A percentile compares a stretch with the other conserved stretches of the same genome.
Evolutionary conservation across 2,888 invertebrate species (phyloP).

Genomic region (Cheilosia vernalis): DNA sequence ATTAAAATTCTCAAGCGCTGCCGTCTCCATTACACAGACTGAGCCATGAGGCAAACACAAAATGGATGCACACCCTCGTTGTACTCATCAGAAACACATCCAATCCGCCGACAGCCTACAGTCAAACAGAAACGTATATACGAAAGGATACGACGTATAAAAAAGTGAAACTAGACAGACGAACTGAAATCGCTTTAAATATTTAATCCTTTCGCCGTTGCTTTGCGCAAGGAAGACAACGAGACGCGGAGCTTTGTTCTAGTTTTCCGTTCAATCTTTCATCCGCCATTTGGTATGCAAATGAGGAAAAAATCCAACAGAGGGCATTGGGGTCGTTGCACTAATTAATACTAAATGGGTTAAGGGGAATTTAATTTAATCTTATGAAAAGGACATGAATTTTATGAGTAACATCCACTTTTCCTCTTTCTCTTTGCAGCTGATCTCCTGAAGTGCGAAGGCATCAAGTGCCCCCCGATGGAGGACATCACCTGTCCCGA

Average conservation of each 20-base stretch:
- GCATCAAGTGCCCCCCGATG: slow-evolving; percentile 80
- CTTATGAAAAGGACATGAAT: neutral
- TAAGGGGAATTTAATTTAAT: slow-evolving; percentile 32
- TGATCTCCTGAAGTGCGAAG: slow-evolving; percentile 79
- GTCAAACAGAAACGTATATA: slow-evolving; percentile 5
- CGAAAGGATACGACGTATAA: neutral
- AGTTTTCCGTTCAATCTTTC: slow-evolving; percentile 50
- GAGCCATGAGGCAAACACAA: neutral
- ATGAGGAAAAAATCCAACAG: slow-evolving; percentile 17
- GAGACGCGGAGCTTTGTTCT: slow-evolving; percentile 12
- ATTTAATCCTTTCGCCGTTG: slow-evolving; percentile 30
- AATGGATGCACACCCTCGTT: neutral
- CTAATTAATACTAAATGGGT: slow-evolving; percentile 45
- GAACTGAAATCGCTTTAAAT: slow-evolving; percentile 16
- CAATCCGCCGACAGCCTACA: slow-evolving; percentile 3
- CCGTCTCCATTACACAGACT: slow-evolving; percentile 16
- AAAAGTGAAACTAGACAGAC: neutral
- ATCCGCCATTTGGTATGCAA: slow-evolving; percentile 40
- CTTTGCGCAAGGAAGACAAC: neutral
- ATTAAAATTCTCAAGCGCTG: slow-evolving; percentile 17
- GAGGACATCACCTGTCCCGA: slow-evolving; percentile 80
- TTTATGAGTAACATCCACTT: neutral
- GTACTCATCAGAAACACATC: neutral
- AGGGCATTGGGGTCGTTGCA: slow-evolving; percentile 15
- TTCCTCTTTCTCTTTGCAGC: slow-evolving; percentile 76